phyloP scores from a whole-genome alignment of 2,113 vertebrate genomes.

The Tiliqua scincoides region DNA sequence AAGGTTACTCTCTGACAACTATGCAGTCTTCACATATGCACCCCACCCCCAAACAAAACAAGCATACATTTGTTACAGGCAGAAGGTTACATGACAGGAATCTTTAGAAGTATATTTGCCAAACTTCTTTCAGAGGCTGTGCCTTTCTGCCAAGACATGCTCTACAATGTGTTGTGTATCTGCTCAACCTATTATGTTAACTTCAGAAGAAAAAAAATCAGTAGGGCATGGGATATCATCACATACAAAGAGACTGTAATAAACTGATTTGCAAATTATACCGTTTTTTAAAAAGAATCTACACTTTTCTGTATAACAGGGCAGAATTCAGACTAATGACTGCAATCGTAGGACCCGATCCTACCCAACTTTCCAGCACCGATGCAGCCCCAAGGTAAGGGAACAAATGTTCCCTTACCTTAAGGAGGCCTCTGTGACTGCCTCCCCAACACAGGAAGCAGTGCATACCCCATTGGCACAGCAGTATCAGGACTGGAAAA shows the following conservation, averaged over 20 bases:
- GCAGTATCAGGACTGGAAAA: too few relatives aligned
- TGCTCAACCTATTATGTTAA: neutral
- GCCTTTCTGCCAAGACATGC: neutral
- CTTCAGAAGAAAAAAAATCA: neutral
- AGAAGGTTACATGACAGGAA: neutral
- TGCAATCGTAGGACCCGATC: too few relatives aligned
- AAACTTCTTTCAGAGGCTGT: neutral
- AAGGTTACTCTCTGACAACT: neutral
- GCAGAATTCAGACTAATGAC: neutral
- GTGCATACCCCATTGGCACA: too few relatives aligned
- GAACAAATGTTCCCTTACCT: too few relatives aligned
- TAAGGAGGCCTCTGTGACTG: too few relatives aligned
- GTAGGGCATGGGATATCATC: neutral
- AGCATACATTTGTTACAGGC: neutral
- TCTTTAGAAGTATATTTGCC: neutral
- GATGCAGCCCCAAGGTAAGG: too few relatives aligned
- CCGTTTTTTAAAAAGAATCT: neutral
- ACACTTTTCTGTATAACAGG: neutral
- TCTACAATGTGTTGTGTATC: neutral
- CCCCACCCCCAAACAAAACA: neutral
- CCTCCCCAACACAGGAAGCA: too few relatives aligned
- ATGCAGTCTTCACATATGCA: neutral
- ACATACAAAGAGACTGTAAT: neutral
- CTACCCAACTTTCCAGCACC: too few relatives aligned
- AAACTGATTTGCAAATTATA: neutral